Evolutionary conservation across 2,888 invertebrate genomes (phyloP), one percentile per base, ranked within the genome.

Genomic region (Hydraecia micacea): DNA sequence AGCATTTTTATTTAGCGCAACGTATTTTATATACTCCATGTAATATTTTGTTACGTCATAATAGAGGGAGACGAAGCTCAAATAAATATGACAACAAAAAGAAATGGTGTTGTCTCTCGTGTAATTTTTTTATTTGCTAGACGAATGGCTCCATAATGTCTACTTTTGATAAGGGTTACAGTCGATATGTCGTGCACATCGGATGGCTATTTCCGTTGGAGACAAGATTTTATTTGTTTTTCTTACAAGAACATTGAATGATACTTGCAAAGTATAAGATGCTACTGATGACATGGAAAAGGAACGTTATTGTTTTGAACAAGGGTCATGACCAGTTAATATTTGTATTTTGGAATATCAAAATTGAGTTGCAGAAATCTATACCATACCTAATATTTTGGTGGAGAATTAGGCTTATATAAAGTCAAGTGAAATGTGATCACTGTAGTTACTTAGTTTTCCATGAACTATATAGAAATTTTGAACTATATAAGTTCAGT

Each of bases 161-260:
- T 91, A 88, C 87, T 89, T 91, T 95, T 95, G 95, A 95, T 93
- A 90, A 94, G 95, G 95, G 95, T 95, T 87, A 86, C 88, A 89
- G 90, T 90, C 90, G 90, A 92, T 92, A 90, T 91, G 91, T 91
- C 91, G 85, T 85, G 75, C 76, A 75, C 84, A 88, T 88, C 70
- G 69, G 75, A 86, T 79, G 86, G 88, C 87, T 90, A 90, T 92
- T 90, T 80, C 84, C 89, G 86, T 87, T 85, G 77, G 80, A 88
- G 83, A 90, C 87, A 88, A 85, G 83, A 86, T 91, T 90, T 91
- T 92, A 88, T 90, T 89, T 91, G 79, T 87, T 82, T 84, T 77
- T 69, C 55, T 32, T 72, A 79, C 60, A 74, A 58, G 63, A 66
- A 77, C 39, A 77, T 81, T 75, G 58, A 66, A 74, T 63, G 25